Base-by-base conservation (phyloP, 2,888 invertebrate species). In the Druceiella hillmani region DNA sequence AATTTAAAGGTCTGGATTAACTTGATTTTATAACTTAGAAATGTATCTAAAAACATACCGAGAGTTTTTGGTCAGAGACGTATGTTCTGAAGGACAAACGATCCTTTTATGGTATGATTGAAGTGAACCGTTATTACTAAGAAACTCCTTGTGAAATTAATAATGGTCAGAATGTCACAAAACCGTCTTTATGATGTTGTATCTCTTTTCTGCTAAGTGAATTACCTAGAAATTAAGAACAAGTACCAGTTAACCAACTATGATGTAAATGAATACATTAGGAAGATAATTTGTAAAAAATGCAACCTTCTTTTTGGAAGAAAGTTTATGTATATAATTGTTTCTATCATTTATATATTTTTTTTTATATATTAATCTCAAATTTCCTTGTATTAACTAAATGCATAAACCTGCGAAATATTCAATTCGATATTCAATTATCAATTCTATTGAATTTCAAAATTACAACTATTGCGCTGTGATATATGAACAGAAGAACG, bases 61-160 rank as follows among this genome's bases (percentile, higher is more conserved):
- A 46, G 32, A 46, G 38, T 44, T 40, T 42, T 38, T 42, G 36
- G 27, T 41, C 43, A 29, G 40, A 34, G 38, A 42, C 14, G 29
- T 36, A 44, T 10, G 17, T 24, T 46, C 44, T 46, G 41, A 29
- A 35, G 11, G 12, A 17, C 38, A 30, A 38, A 38, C 27, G 38
- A 38, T 15, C 24, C 24, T 5, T 41, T 14, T 41, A 37, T 22
- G 35, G 20, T 39, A 41, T 45, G 35, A 41, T 44, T 24, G 33
- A 47, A 47, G 38, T 41, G 43, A 41, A 41, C 44, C 30, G 40
- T 47, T 38, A 45, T 27, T 41, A 47, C 44, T 41, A 44, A 33
- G 35, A 47, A 47, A 43, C 43, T 47, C 34, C 46, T 41, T 38
- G 44, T 45, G 33, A 41, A 47, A 37, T 44, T 44, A 25, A 43